These are phyloP conservation scores for Gnatocerus cornutus DNA, from an alignment of 2,888 invertebrate species.

Conservation along the genomic window DNA sequence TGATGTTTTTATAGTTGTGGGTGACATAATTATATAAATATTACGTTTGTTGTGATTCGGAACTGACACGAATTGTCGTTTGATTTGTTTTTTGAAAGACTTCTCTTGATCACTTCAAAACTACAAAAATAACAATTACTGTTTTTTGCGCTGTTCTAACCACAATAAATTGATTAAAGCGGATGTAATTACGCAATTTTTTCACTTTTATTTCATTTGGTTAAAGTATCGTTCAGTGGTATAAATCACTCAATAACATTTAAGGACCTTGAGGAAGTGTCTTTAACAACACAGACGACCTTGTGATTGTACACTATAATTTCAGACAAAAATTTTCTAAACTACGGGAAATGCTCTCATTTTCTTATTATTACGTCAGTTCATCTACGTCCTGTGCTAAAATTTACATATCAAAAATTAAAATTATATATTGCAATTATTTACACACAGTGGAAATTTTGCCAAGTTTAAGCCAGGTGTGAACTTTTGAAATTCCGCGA, in stretches of 20 bases:
- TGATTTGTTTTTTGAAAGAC: not conserved
- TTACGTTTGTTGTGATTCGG: no score
- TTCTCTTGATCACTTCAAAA: not conserved
- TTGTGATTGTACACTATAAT: slow-evolving; percentile 25
- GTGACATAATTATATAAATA: no score
- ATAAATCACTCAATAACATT: slow-evolving; percentile 33
- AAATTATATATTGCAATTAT: not conserved
- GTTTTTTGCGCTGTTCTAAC: slow-evolving; percentile 4
- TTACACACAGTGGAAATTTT: slow-evolving; percentile 8
- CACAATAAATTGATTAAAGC: slow-evolving; percentile 23
- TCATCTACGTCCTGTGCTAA: not conserved
- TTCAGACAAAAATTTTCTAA: slow-evolving; percentile 28
- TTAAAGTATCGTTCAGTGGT: slow-evolving; percentile 25
- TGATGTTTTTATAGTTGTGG: no score
- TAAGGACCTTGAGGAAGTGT: slow-evolving; percentile 37
- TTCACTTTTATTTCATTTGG: slow-evolving; percentile 10
- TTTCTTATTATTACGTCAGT: slow-evolving; percentile 28
- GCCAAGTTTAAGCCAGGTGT: slow-evolving; percentile 9
- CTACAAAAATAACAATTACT: not conserved
- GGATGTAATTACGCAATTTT: slow-evolving; percentile 29
- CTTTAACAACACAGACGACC: slow-evolving; percentile 25
- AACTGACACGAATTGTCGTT: no score
- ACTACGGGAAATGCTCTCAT: slow-evolving; percentile 41
- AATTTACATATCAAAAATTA: not conserved
- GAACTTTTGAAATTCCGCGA: slow-evolving; percentile 28